phyloP scores from a whole-genome alignment of 2,888 invertebrate species.

The Stenodera caucasica region DNA sequence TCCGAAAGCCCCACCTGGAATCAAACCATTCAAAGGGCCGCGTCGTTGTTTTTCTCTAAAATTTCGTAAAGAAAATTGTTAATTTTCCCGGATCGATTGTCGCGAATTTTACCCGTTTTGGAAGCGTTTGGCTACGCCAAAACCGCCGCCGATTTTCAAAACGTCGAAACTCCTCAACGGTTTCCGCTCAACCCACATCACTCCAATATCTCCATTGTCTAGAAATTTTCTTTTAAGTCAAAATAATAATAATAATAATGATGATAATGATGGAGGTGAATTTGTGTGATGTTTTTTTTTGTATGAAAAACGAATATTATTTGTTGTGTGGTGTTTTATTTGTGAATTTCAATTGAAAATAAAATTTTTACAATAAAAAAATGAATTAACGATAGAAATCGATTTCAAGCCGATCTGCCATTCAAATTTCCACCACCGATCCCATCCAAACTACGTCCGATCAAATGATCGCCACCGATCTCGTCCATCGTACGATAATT shows the following conservation, averaged over 20 bases:
- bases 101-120: conserved; percentile 2
- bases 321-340: not conserved
- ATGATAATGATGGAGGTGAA: too few relatives aligned
- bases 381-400: not conserved
- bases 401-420: conserved; percentile 15
- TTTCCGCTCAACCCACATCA: conserved; percentile 6
- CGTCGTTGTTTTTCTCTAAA: conserved; percentile 25
- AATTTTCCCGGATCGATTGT: too few relatives aligned
- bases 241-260: not conserved
- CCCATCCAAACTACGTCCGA: conserved; percentile 20
- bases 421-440: conserved; percentile 35
- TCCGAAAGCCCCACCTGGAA: conserved; percentile 34
- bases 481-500: conserved; percentile 26
- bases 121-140: conserved; percentile 21
- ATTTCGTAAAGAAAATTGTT: too few relatives aligned
- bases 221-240: not conserved
- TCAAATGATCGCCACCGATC: conserved; percentile 21
- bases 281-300: too few relatives aligned
- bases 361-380: not conserved
- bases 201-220: conserved; percentile 9
- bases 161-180: conserved; percentile 18
- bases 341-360: not conserved
- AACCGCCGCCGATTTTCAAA: conserved; percentile 22
- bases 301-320: too few relatives aligned
- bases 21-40: conserved; percentile 31